Evolutionary conservation across 2,797 vertebrate genomes (phyloP).

Genomic region (Pseudochirops cupreus): DNA sequence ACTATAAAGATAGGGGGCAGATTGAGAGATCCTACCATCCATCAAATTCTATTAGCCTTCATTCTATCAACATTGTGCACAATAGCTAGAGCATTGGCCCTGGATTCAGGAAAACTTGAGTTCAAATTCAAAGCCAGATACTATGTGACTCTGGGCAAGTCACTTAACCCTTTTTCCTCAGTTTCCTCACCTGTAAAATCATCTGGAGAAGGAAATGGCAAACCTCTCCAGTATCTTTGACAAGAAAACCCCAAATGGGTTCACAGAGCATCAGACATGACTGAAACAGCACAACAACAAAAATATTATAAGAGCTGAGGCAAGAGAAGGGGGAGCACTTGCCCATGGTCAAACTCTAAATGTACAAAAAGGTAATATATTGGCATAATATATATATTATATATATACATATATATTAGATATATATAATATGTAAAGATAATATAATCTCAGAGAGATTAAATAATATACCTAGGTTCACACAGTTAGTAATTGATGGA

Average conservation of each 20-base stretch:
- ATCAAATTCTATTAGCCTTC: neutral
- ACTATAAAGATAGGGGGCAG: neutral
- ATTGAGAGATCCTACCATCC: neutral
- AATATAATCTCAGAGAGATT: neutral
- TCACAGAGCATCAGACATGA: too few relatives aligned
- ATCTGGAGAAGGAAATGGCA: too few relatives aligned
- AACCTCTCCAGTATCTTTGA: too few relatives aligned
- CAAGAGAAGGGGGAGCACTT: neutral
- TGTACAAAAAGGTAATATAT: neutral
- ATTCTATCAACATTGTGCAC: neutral
- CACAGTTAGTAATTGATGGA: neutral
- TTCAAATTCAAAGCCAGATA: neutral
- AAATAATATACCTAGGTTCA: neutral
- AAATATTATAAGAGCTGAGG: neutral
- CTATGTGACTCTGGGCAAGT: neutral
- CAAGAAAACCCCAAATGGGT: too few relatives aligned
- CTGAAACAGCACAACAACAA: too few relatives aligned
- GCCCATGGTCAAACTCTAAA: neutral
- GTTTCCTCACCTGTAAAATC: too few relatives aligned
- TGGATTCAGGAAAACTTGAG: neutral
- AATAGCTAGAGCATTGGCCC: neutral
- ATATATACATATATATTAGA: too few relatives aligned
- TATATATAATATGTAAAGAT: neutral
- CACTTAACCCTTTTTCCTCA: neutral
- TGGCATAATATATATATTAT: too few relatives aligned